A percentile compares a stretch with the other conserved stretches of the same genome.
Evolutionary conservation across 2,797 vertebrate genomes (phyloP).

Genomic region (Falco rusticolus): DNA sequence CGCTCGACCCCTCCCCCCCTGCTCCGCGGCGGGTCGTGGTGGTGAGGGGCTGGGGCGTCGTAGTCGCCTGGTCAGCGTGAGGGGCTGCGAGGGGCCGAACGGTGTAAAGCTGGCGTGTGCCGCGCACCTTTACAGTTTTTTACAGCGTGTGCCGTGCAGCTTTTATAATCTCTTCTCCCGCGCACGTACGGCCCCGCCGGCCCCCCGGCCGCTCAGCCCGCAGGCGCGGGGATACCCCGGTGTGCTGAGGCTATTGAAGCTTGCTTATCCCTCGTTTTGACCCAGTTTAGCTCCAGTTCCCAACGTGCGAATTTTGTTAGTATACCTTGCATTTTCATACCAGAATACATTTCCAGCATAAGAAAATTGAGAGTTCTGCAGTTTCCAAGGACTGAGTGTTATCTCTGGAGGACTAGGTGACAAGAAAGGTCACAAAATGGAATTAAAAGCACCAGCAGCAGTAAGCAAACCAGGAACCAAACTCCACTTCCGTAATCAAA

Average conservation of each 20-base stretch:
- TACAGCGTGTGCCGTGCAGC: rapidly evolving
- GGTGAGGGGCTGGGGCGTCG: rapidly evolving
- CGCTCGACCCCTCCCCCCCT: too few relatives aligned
- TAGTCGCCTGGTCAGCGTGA: rapidly evolving
- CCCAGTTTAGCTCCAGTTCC: not conserved
- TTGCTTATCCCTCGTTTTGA: not conserved
- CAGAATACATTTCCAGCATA: not conserved
- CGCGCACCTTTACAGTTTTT: rapidly evolving
- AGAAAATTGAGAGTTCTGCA: not conserved
- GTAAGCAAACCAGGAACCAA: not conserved
- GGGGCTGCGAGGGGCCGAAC: rapidly evolving
- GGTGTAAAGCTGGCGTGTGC: rapidly evolving
- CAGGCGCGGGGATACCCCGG: rapidly evolving
- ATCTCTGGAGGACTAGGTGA: not conserved
- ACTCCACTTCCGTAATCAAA: not conserved
- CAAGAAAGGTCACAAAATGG: not conserved
- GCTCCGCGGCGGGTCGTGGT: too few relatives aligned
- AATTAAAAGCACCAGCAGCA: not conserved
- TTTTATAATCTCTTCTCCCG: rapidly evolving
- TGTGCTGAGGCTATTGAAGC: not conserved
- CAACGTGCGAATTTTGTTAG: not conserved
- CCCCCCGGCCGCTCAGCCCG: rapidly evolving
- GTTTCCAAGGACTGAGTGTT: not conserved
- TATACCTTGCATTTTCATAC: not conserved
- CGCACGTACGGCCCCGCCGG: rapidly evolving